Evolutionary conservation across 2,797 vertebrate species (phyloP), one percentile per base, ranked within the genome.

Genomic region (Podarcis lilfordi): DNA sequence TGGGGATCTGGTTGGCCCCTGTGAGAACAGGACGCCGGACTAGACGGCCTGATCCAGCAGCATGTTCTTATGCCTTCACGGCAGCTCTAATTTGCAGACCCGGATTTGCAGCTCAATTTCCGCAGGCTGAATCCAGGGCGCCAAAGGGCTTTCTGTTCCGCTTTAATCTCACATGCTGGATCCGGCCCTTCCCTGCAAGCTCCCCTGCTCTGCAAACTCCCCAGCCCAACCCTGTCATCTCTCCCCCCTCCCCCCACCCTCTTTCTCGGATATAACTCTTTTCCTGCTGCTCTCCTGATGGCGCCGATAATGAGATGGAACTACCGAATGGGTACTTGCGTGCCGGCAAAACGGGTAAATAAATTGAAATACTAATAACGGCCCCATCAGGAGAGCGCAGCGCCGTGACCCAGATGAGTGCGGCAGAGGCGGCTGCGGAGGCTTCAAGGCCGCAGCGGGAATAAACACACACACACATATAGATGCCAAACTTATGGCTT

Each of bases 301-400:
- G 79, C 23, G 77, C 87, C 37, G 64, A 85, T 84, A 92, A 91
- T 84, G 91, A 93, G 91, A 91, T 85, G 82, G 82, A 85, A 88
- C 88, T 74, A 84, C 88, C 84, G 82, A 90, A 92, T 90, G 93
- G 89, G 92, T 85, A 89, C 91, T 88, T 84, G 82, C 72, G 84
- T 86, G 55, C 83, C 72, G 64, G 89, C 87, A 84, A 87, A 94
- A 92, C 85, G 88, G 90, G 92, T 90, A 90, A 93, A 93, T 94
- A 92, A 89, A 91, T 92, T 88, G 92, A 87, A 92, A 89, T 91
- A 81, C 88, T 91, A 89, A 91, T 91, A 90, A 89, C 76, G 37
- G 83, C 85, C 92, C 90, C 91, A 86, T 89, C 88, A 89, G 91
- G 90, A 92, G 90, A 89, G 89, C 84, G 88, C 89, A 8, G 85